A percentile compares a stretch with the other conserved stretches of the same genome.
Conservation (phyloP, 2,113 vertebrate species). For the Spea multiplicata region DNA sequence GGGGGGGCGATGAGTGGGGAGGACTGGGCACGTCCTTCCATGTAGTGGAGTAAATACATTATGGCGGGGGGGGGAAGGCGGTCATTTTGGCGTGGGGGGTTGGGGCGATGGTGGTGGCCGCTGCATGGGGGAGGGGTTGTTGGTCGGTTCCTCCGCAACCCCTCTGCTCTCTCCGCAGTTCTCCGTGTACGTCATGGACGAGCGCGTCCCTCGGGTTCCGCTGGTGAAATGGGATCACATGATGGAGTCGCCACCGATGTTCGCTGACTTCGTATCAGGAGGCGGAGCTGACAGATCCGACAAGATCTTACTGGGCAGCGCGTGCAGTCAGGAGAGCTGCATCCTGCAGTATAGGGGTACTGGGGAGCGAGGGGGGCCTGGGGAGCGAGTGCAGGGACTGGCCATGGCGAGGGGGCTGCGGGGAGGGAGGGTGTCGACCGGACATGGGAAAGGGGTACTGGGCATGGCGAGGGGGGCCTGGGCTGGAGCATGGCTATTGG, state of each 20-base stretch:
- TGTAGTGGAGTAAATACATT: too few species aligned
- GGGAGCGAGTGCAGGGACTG: too few species aligned
- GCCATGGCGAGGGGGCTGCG: too few species aligned
- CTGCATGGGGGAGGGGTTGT: neutral
- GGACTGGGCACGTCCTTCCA: too few species aligned
- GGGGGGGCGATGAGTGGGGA: too few species aligned
- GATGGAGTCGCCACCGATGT: constrained; percentile 68
- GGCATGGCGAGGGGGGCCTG: neutral
- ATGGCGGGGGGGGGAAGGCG: accelerated
- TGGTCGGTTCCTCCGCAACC: too few species aligned
- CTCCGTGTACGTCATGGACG: constrained; percentile 80
- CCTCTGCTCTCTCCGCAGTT: constrained; percentile 51
- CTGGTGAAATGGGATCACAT: constrained; percentile 77
- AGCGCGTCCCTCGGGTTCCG: constrained; percentile 77
- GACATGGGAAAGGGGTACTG: neutral
- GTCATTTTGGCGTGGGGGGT: accelerated
- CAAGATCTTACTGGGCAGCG: constrained; percentile 73
- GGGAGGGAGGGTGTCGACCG: too few species aligned
- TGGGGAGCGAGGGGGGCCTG: too few species aligned
- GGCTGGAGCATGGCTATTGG: too few species aligned
- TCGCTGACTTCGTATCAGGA: constrained; percentile 57
- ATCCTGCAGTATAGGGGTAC: constrained; percentile 79
- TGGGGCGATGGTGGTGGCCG: too few species aligned
- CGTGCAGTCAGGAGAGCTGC: constrained; percentile 68
- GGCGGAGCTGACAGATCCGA: constrained; percentile 1